Base-by-base conservation (phyloP, 2,113 vertebrate genomes). In the Notothenia rossii region DNA sequence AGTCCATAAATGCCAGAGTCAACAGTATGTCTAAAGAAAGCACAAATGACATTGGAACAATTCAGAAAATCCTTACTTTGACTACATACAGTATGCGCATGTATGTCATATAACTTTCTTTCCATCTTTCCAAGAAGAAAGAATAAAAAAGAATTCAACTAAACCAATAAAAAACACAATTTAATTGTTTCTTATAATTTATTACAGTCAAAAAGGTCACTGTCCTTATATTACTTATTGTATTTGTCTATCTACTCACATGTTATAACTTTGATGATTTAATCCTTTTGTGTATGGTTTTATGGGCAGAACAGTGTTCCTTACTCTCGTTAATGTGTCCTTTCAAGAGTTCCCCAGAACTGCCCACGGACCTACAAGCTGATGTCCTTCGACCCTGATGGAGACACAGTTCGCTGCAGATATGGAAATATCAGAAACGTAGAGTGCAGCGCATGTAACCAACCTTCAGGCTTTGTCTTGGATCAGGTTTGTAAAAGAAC, bases 341-440 rank as follows among this genome's bases (percentile, higher is more conserved):
- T 3, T 54, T 85, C 5, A 84, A 92, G 95, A 74, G 82, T 94
- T 65, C 94, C 94, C 59, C 62, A 85, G 58, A 95, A 95, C 88
- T 95, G 94, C 79, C 89, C 84, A 0, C 86, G 91, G 9, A 72
- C 88, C 48, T 91, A 93, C 75, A 88, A 82, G 13, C 63, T 93
- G 64, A 51, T 84, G 50, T 50, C 91, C 13, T 88, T 87, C 72
- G 94, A 95, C 72, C 86, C 93, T 10, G 93, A 95, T 69, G 91
- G 87, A 3, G 94, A 95, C 70, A 50, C 17, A 12, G 92, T 94
- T 20, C 82, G 65, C 55, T 94, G 94, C 68, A 75, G 93, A 86
- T 90, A 91, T 79, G 93, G 93, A 75, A 73, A 46, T 4, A 0
- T 20, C 2, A 0, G 0, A 4, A 0, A 36, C 7, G 0, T 0